Evolutionary conservation across 2,797 vertebrate species (phyloP).

Genomic region (Danio choprae): DNA sequence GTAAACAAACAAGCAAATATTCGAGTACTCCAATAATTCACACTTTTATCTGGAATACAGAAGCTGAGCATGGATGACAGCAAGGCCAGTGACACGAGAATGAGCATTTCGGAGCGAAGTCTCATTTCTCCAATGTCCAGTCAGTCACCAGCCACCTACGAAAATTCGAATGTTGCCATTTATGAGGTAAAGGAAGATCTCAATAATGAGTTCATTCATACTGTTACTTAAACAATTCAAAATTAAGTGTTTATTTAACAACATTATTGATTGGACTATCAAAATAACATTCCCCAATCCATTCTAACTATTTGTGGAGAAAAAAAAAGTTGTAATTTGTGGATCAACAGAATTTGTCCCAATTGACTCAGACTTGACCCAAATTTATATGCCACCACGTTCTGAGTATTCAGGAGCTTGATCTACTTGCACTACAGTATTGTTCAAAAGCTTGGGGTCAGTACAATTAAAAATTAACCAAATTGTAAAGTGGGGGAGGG

Average conservation of each 20-base stretch:
- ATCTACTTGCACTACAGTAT: neutral
- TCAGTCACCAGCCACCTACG: conserved; percentile 77
- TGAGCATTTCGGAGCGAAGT: conserved; percentile 60
- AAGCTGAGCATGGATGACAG: conserved; percentile 79
- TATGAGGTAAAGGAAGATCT: conserved; percentile 72
- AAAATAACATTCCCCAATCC: neutral
- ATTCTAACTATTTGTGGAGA: neutral
- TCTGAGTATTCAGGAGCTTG: neutral
- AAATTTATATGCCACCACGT: neutral
- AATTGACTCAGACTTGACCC: neutral
- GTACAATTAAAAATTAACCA: no score
- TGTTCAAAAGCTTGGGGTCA: neutral
- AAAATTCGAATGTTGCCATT: conserved; percentile 83
- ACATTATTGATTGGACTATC: no score
- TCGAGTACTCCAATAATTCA: conserved; percentile 12
- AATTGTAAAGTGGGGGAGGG: no score
- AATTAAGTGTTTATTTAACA: neutral
- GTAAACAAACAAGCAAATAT: conserved; percentile 24
- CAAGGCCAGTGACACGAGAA: conserved; percentile 65
- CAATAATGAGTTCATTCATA: no score
- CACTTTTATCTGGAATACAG: conserved; percentile 59
- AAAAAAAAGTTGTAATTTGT: neutral
- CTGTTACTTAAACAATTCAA: no score
- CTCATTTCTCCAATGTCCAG: conserved; percentile 69
- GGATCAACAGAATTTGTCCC: neutral